A percentile compares a stretch with the other conserved stretches of the same genome.
These are phyloP conservation scores for Falco concolor DNA, from an alignment of 2,797 vertebrate species.

Conservation along the genomic window DNA sequence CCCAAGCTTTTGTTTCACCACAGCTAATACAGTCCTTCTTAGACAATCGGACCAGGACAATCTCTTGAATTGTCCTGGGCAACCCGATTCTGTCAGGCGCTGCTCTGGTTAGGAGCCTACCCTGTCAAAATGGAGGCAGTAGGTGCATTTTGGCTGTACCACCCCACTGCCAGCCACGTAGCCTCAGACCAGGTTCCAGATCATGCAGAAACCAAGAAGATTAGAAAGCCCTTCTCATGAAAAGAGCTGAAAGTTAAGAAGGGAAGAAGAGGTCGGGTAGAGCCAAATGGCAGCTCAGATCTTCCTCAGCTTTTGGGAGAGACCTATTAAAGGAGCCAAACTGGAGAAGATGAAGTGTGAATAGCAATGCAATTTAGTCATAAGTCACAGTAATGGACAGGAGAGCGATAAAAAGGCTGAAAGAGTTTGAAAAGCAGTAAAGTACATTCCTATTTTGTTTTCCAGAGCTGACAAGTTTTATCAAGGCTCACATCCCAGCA, in stretches of 20 bases:
- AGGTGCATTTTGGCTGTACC: background rate
- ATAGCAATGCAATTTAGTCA: background rate
- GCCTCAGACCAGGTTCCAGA: background rate
- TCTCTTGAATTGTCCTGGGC: background rate
- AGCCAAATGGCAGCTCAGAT: background rate
- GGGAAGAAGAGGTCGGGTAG: background rate
- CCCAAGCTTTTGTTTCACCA: background rate
- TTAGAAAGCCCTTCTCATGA: background rate
- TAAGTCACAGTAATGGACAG: background rate
- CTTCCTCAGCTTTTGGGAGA: background rate
- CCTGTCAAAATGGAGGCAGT: background rate
- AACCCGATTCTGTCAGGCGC: background rate
- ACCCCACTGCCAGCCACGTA: no score
- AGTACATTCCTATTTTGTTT: background rate
- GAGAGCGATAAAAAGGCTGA: background rate
- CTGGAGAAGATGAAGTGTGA: background rate
- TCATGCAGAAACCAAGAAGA: fast-evolving
- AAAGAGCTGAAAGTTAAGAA: background rate
- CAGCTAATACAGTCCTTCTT: background rate
- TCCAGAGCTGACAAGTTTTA: background rate
- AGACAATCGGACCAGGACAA: background rate
- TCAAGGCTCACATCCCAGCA: background rate
- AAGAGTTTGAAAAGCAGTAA: background rate
- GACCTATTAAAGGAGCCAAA: background rate
- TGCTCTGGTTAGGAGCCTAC: background rate